Evolutionary conservation across 2,797 vertebrate genomes (phyloP), one percentile per base, ranked within the genome.

Genomic region (Artibeus jamaicensis): DNA sequence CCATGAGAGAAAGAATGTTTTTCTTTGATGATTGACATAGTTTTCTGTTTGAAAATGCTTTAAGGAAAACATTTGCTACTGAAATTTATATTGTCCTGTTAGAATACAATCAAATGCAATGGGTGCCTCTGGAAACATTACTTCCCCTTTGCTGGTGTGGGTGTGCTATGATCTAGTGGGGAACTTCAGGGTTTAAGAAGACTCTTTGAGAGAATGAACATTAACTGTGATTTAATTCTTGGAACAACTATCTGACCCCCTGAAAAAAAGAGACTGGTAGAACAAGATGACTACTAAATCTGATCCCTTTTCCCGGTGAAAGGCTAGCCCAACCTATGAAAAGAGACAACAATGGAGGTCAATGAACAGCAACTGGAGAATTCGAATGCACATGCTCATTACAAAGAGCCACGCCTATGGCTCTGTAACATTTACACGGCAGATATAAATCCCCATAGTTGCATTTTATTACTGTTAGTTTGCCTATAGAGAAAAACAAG

Each of bases 11-110:
- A 96, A 6, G 79, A 89, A 95, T 95, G 59, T 71, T 95, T 91
- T 88, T 50, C 59, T 86, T 94, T 97, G 83, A 90, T 96, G 95
- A 95, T 0, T 89, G 93, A 92, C 89, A 93, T 22, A 32, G 21
- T 82, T 95, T 97, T 96, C 83, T 97, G 39, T 92, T 95, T 97
- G 86, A 84, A 97, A 96, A 79, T 92, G 48, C 39, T 96, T 97
- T 91, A 94, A 95, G 34, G 44, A 93, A 93, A 94, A 76, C 32
- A 88, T 73, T 89, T 70, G 39, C 87, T 95, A 59, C 37, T 79
- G 44, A 94, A 93, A 24, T 32, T 81, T 94, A 93, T 73, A 79
- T 48, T 84, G 48, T 57, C 48, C 46, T 89, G 15, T 83, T 87
- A 86, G 26, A 83, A 89, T 37, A 46, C 7, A 15, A 94, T 85